Evolutionary conservation across 2,888 invertebrate genomes (phyloP), one percentile per base, ranked within the genome.

Genomic region (Drosophila meridionalis): DNA sequence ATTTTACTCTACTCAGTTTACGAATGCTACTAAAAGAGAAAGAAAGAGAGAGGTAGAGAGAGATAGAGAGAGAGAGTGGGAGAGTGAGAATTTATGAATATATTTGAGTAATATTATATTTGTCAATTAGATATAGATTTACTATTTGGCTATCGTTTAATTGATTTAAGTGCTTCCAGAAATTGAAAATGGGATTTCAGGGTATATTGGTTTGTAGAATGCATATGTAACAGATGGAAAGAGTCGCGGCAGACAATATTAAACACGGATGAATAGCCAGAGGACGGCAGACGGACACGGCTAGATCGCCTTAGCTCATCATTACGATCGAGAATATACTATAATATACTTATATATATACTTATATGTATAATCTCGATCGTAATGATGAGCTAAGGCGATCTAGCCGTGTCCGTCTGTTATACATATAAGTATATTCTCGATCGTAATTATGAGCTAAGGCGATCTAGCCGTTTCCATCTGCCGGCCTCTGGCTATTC

Each of bases 31-130:
- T 45, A n/a, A 43, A 20, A 28, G 12, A 28, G 26, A 12, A 3
- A 26, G 45, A 45, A 26, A 45, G 26, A 45, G 26, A 45, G 45
- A 45, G 20, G 20, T 20, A 20, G 26, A 26, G 26, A 26, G 26
- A 45, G 4, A n/a, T 2, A 45, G 14, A 14, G 28, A 28, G 14
- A 30, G 30, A n/a, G 30, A 8, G 48, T 1, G 8, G 5, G 50
- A 8, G 4, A 32, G 30, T 4, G 30, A n/a, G 28, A 47, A n/a
- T 11, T n/a, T 20, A 32, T 20, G n/a, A 2, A 50, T 50, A 11
- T 20, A 50, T 50, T 50, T 50, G 2, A 2, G n/a, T 11, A 32
- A n/a, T 50, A 50, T 50, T 9, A 50, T 50, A 50, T 50, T 50
- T 50, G 6, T 11, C 4, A 32, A 32, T 50, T 26, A 12, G 34